These are phyloP conservation scores for Oryctolagus cuniculus DNA, from an alignment of 2,113 vertebrate genomes.

Conservation along the genomic window DNA sequence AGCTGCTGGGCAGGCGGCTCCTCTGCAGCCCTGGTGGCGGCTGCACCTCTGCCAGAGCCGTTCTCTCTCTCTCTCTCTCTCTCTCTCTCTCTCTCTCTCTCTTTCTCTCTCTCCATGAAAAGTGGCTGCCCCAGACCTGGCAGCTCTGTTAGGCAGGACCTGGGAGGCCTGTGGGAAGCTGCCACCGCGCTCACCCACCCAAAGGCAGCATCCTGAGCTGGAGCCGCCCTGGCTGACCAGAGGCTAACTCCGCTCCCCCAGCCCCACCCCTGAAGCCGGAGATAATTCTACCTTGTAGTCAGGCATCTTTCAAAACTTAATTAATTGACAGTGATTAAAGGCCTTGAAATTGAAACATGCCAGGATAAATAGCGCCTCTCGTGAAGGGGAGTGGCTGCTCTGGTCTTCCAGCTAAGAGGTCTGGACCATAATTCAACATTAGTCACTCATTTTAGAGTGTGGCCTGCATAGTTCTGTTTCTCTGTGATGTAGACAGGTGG, in stretches of 20 bases:
- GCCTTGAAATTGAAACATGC: not conserved
- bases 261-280: not conserved
- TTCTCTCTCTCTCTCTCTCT: not conserved
- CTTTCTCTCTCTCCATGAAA: fast-evolving
- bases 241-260: not conserved
- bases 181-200: fast-evolving
- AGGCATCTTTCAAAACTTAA: not conserved
- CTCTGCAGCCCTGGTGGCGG: not conserved
- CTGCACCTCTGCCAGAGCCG: not conserved
- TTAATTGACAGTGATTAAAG: not conserved
- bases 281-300: not conserved
- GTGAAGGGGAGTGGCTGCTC: not conserved
- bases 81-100: not conserved
- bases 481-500: not conserved
- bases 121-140: not conserved
- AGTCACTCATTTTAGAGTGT: not conserved
- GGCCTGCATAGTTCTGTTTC: not conserved
- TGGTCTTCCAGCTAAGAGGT: not conserved
- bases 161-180: fast-evolving
- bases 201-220: not conserved
- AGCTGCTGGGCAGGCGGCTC: not conserved
- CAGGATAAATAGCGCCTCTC: constrained; percentile 10
- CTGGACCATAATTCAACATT: not conserved
- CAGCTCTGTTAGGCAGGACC: not conserved
- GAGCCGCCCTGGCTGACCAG: not conserved